Base-by-base conservation (phyloP, 2,113 vertebrate species). In the Myiagra hebetior region DNA sequence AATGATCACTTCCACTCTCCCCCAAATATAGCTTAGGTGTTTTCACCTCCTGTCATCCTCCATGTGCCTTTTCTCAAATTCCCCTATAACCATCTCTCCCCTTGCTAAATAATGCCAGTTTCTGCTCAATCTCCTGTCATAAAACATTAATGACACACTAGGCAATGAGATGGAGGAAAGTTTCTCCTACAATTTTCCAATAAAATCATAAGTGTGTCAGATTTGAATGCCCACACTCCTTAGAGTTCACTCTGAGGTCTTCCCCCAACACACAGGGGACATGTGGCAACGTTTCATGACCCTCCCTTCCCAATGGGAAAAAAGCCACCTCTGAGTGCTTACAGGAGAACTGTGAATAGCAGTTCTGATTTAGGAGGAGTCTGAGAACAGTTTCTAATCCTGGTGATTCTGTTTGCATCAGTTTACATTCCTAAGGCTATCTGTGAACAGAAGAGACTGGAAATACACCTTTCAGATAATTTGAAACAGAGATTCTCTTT, bases 361-460 rank as follows among this genome's bases (percentile, higher is more conserved):
- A 91, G 88, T 16, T 89, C 87, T 75, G 72, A 91, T 81, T 93
- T 72, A 84, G 56, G 57, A 89, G 62, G 24, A 78, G 89, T 28
- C 57, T 87, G 73, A 46, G 85, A 96, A 84, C 39, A 64, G 64
- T 57, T 94, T 90, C 82, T 88, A 96, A 96, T 86, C 78, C 63
- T 90, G 70, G 85, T 73, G 87, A 90, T 78, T 91, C 83, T 86
- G 72, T 92, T 92, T 92, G 68, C 76, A 93, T 86, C 76, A 87
- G 79, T 96, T 86, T 94, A 60, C 83, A 57, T 72, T 95, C 46
- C 62, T 60, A 87, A 63, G 65, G 85, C 83, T 89, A 42, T 84
- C 64, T 84, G 76, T 70, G 87, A 95, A 91, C 42, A 81, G 60
- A 81, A 67, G 56, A 70, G 78, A 57, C 75, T 92, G 80, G 72